These are phyloP conservation scores for Telmatochromis bifrenatus DNA, from an alignment of 2,113 vertebrate species.

Conservation along the genomic window DNA sequence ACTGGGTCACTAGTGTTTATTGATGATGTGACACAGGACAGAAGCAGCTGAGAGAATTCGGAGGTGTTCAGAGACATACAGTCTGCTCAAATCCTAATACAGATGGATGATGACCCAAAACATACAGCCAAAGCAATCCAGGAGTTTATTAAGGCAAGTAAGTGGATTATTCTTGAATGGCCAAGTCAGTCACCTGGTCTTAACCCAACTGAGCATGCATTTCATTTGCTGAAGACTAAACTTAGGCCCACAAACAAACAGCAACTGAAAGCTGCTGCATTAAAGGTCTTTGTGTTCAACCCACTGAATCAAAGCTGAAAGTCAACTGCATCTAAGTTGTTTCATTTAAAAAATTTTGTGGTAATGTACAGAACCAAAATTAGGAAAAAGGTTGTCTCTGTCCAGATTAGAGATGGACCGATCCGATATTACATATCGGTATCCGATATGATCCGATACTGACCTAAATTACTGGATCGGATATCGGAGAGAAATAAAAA, in stretches of 20 bases:
- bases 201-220: neutral
- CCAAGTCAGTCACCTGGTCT: neutral
- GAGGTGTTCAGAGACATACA: neutral
- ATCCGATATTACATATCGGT: accelerated
- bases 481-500: neutral
- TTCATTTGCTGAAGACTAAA: neutral
- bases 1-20: neutral
- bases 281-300: neutral
- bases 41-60: neutral
- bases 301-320: neutral
- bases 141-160: neutral
- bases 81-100: neutral
- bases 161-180: neutral
- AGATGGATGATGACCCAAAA: neutral
- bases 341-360: accelerated
- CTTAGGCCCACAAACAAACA: neutral
- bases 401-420: neutral
- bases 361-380: neutral
- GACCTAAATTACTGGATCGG: neutral
- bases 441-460: neutral
- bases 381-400: neutral
- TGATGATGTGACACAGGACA: accelerated
- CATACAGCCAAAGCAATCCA: neutral
- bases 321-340: neutral
- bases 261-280: neutral